Evolutionary conservation across 2,888 invertebrate species (phyloP).

Genomic region (Aplocera efformata): DNA sequence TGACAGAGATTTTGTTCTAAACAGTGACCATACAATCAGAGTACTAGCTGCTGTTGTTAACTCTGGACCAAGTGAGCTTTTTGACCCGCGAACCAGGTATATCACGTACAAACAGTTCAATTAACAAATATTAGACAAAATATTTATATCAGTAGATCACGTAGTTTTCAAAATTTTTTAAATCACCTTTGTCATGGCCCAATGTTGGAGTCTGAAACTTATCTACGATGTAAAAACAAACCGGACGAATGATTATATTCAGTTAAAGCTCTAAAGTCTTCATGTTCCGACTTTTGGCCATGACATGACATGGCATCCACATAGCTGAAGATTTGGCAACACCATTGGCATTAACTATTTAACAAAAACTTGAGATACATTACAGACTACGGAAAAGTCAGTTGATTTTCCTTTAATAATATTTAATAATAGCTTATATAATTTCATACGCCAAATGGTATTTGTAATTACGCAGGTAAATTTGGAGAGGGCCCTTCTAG

Average conservation of each 20-base stretch:
- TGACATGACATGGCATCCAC: constrained; percentile 20
- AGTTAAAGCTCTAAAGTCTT: no score
- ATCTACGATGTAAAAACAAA: background rate
- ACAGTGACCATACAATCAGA: no score
- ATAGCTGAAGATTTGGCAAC: constrained; percentile 19
- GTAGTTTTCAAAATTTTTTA: constrained; percentile 18
- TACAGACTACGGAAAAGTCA: background rate
- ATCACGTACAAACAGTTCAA: constrained; percentile 1
- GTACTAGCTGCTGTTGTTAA: no score
- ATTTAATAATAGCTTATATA: no score
- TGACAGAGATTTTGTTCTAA: no score
- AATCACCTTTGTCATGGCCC: constrained; percentile 19
- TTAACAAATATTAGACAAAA: background rate
- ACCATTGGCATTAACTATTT: constrained; percentile 20
- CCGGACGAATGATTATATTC: background rate
- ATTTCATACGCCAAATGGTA: no score
- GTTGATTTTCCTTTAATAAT: no score
- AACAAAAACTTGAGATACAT: background rate
- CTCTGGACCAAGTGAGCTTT: no score
- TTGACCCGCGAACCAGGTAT: constrained; percentile 4
- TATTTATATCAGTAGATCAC: constrained; percentile 13
- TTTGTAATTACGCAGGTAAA: constrained; percentile 55
- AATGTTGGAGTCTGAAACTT: constrained; percentile 10
- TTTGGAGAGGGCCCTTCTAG: constrained; percentile 54
- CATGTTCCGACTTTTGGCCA: constrained; percentile 11